phyloP scores from a whole-genome alignment of 2,888 invertebrate genomes.

The Byasa hedistus region DNA sequence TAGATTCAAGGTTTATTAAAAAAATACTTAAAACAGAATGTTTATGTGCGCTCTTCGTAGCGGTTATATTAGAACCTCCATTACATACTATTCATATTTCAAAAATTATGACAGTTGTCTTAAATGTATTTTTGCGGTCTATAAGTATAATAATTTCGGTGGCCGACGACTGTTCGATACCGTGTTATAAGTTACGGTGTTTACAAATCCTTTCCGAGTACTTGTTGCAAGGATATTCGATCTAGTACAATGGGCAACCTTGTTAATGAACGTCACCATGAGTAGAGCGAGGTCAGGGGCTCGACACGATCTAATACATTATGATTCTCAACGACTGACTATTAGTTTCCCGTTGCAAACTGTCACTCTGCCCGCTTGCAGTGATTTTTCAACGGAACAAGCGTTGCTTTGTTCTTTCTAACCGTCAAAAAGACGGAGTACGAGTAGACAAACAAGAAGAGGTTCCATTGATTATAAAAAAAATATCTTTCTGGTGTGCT shows the following conservation, averaged over 20 bases:
- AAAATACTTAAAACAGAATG: too few relatives aligned
- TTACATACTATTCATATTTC: neutral
- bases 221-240: slow-evolving; percentile 44
- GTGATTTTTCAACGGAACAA: slow-evolving; percentile 3
- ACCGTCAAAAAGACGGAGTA: too few relatives aligned
- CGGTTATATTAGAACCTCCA: neutral
- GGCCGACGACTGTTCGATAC: neutral
- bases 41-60: neutral
- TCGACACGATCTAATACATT: slow-evolving; percentile 44
- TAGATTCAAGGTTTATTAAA: too few relatives aligned
- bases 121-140: too few relatives aligned
- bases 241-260: slow-evolving; percentile 66
- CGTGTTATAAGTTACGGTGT: neutral
- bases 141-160: neutral
- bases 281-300: slow-evolving; percentile 58
- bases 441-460: too few relatives aligned
- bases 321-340: slow-evolving; percentile 30
- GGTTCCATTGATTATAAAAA: too few relatives aligned
- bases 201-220: slow-evolving; percentile 20
- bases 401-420: neutral
- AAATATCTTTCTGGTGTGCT: too few relatives aligned
- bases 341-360: slow-evolving; percentile 18
- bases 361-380: slow-evolving; percentile 1
- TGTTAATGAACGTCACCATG: slow-evolving; percentile 66
- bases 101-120: neutral